These are phyloP conservation scores for Nycticryphes semicollaris DNA, from an alignment of 2,113 vertebrate genomes.

Conservation along the genomic window DNA sequence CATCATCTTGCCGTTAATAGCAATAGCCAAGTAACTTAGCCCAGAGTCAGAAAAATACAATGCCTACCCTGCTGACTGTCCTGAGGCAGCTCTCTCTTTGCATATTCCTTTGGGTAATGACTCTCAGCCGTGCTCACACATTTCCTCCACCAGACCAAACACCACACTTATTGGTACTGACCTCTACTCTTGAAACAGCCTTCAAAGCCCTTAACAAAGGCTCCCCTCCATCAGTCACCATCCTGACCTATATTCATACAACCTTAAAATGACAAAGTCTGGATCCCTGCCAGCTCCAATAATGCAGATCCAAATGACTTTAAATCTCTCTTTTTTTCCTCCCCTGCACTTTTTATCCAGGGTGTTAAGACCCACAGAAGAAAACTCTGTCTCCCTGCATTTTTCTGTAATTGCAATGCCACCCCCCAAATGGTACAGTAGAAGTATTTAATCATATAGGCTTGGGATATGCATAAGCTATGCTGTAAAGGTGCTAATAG, in stretches of 20 bases:
- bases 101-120: not conserved
- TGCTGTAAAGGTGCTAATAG: conserved; percentile 49
- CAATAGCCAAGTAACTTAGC: not conserved
- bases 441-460: conserved; percentile 22
- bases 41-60: not conserved
- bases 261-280: not conserved
- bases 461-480: not conserved
- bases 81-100: not conserved
- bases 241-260: not conserved
- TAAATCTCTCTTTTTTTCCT: not conserved
- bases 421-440: conserved; percentile 19
- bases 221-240: not conserved
- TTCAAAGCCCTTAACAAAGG: not conserved
- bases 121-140: not conserved
- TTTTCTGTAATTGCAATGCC: conserved; percentile 17
- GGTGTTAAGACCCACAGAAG: not conserved
- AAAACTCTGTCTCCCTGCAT: not conserved
- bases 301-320: not conserved
- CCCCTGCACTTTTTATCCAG: not conserved
- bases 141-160: not conserved
- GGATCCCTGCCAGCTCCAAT: not conserved
- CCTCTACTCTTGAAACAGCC: not conserved
- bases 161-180: not conserved
- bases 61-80: not conserved
- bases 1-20: not conserved